Base-by-base conservation (phyloP, 1,140 invertebrate species). In the Heliconius hewitsoni region DNA sequence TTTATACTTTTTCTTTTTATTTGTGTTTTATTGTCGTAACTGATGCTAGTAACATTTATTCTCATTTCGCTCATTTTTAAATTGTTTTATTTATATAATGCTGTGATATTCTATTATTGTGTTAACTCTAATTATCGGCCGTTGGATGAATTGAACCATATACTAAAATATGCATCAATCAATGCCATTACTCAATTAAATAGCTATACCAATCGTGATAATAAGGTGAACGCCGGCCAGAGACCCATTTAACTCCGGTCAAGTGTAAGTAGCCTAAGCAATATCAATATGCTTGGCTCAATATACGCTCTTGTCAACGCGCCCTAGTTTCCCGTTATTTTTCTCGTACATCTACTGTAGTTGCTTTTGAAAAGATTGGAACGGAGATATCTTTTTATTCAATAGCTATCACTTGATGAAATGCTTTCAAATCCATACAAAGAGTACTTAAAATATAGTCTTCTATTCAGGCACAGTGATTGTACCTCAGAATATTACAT, bases 251-350 rank as follows among this genome's bases (percentile, higher is more conserved):
- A 83, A 60, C 78, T 72, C 70, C 82, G 84, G 84, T 84, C 83
- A 84, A 84, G 85, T 83, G 85, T 86, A 77, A 81, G 79, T 77
- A 73, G 75, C 73, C 74, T 83, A 50, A 76, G 76, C 82, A 83
- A 78, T 81, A 88, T 84, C 86, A 86, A 86, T 86, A 85, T 76
- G 79, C 71, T 78, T 79, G 79, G 81, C 82, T 86, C 82, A 86
- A 87, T 85, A 82, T 71, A 83, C 71, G 76, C 23, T 82, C 81
- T 82, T 81, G 57, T 81, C 70, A 71, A 77, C 77, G 71, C 73
- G 83, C 74, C 73, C 83, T 71, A 84, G 70, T 84, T 82, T 77
- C 77, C 77, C 72, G 78, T 74, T 76, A 75, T 77, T 82, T 66
- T 82, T 82, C 76, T 80, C 39, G 74, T 81, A 74, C 76, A 82